A percentile compares a stretch with the other conserved stretches of the same genome.
Evolutionary conservation across 30 jellyfish, hydroid and myxozoan species (phyloP).

Genomic region (Chrysaora quinquecirrha): DNA sequence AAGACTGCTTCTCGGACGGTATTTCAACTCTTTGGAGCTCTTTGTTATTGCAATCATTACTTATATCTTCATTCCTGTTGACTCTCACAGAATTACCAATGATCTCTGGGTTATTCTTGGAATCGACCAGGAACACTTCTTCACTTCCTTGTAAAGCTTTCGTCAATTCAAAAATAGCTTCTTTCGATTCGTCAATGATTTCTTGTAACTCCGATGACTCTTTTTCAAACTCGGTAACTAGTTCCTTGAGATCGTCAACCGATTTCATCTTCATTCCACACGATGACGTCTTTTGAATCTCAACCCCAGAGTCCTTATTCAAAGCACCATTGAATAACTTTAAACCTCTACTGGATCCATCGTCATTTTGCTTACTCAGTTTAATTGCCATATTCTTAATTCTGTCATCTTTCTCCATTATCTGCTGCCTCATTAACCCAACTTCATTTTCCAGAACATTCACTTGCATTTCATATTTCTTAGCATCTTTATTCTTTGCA

Average conservation of each 20-base stretch:
- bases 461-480: conserved; percentile 22
- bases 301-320: not conserved
- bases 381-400: not conserved
- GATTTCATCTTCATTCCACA: conserved; percentile 2
- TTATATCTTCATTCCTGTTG: not conserved
- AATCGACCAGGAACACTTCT: conserved; percentile 57
- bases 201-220: conserved; percentile 75
- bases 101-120: conserved; percentile 38
- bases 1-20: conserved; percentile 35
- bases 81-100: conserved; percentile 8
- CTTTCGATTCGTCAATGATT: conserved; percentile 65
- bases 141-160: conserved; percentile 66
- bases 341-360: not conserved
- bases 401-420: conserved; percentile 9
- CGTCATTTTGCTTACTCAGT: not conserved
- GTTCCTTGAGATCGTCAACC: conserved; percentile 25
- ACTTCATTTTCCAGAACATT: conserved; percentile 43
- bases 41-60: not conserved
- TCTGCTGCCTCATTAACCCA: conserved; percentile 42
- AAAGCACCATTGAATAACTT: not conserved
- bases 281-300: not conserved
- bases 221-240: conserved; percentile 46
- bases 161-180: conserved; percentile 58
- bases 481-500: not conserved
- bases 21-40: not conserved